phyloP scores from a whole-genome alignment of 2,113 vertebrate species.

The Pseudonaja textilis region DNA sequence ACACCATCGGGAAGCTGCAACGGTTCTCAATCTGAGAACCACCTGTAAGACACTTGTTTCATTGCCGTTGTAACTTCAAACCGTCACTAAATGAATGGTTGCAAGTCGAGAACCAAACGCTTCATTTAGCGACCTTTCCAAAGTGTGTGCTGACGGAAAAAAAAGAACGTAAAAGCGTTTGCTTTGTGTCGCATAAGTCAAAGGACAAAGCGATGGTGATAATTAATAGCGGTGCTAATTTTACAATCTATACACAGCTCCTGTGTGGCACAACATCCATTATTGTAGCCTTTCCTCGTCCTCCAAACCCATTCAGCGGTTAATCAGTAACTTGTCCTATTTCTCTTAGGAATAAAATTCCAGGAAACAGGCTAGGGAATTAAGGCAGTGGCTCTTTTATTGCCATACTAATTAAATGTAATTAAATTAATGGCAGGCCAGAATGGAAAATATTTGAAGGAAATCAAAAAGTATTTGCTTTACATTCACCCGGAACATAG shows the following conservation, averaged over 20 bases:
- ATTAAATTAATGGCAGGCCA: conserved; percentile 47
- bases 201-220: neutral
- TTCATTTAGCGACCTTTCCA: accelerated
- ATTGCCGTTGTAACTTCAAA: neutral
- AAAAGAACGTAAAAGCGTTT: neutral
- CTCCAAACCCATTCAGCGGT: conserved; percentile 21
- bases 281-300: neutral
- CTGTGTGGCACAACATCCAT: conserved; percentile 8
- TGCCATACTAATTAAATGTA: conserved; percentile 61
- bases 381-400: conserved; percentile 45
- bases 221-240: neutral
- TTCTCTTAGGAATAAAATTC: conserved; percentile 44
- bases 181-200: neutral
- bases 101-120: neutral
- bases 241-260: neutral
- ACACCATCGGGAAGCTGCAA: too few relatives aligned
- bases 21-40: too few relatives aligned
- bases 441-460: conserved; percentile 38
- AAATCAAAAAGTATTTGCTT: conserved; percentile 13
- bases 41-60: too few relatives aligned
- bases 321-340: conserved; percentile 22
- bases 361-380: conserved; percentile 29
- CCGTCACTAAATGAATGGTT: neutral
- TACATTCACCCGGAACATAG: conserved; percentile 20
- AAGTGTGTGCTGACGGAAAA: neutral